Base-by-base conservation (phyloP, 2,888 invertebrate genomes). In the Acleris sparsana region DNA sequence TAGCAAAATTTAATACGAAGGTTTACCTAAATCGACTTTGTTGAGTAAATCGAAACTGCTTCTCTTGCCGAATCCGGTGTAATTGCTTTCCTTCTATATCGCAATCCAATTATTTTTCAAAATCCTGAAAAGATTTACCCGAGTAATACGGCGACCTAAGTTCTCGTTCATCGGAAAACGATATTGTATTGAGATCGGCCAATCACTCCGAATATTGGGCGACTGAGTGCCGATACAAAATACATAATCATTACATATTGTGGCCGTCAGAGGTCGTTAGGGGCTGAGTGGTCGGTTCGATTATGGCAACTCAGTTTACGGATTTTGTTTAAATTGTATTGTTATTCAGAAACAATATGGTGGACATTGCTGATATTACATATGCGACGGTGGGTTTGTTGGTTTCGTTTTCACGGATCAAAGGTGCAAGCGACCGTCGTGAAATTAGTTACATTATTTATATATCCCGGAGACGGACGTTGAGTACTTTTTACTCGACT, bases 61-160 rank as follows among this genome's bases (percentile, higher is more conserved):
- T 83, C 81, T 85, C 82, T 85, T 83, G 79, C 80, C 82, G 62
- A 55, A 64, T 64, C 72, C 80, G 81, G 80, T 87, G 88, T 89
- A 88, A 89, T 89, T 89, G 89, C 85, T 88, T 88, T 84, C 84
- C 83, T 82, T 86, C 85, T 85, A 87, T 85, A 82, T 82, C 80
- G 83, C 85, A 82, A 87, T 86, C 87, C 88, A 89, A 90, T 90
- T 89, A 89, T 88, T 89, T 89, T 88, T 88, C 82, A 86, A 86
- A 88, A 84, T 83, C 88, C 82, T 86, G 82, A 82, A 88, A 88
- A 87, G 88, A 86, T 87, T 86, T 85, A 77, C 78, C 77, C 79
- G 72, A 75, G 80, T 81, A 82, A 82, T 80, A 77, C 75, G 76
- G 80, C 9, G 74, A 73, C 78, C 73, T 79, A 80, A 85, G 80